These are phyloP conservation scores for Sphaerophoria taeniata DNA, from an alignment of 2,888 invertebrate genomes.

Conservation along the genomic window DNA sequence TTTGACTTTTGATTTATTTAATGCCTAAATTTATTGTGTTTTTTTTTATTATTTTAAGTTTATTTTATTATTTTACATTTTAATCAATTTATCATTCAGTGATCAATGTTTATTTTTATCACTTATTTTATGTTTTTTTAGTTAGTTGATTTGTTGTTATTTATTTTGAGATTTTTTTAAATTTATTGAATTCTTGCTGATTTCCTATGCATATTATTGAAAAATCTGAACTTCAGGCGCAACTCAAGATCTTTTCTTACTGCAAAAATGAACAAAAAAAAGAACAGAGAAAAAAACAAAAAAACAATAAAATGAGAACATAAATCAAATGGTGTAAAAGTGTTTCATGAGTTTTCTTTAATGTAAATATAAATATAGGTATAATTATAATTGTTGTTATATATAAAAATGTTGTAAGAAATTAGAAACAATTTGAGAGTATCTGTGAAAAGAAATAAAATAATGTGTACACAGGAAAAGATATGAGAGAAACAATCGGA, in stretches of 20 bases:
- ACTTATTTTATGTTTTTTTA: slow-evolving; percentile 47
- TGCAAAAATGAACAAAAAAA: slow-evolving; percentile 84
- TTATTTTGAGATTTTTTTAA: slow-evolving; percentile 68
- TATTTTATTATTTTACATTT: slow-evolving; percentile 56
- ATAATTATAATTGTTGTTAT: slow-evolving; percentile 12
- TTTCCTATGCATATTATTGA: slow-evolving; percentile 95
- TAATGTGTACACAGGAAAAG: slow-evolving; percentile 20
- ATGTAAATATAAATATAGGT: slow-evolving; percentile 38
- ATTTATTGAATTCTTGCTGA: slow-evolving; percentile 93
- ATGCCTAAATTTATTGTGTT: slow-evolving; percentile 54
- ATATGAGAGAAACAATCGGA: slow-evolving; percentile 24
- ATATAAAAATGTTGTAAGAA: slow-evolving; percentile 24
- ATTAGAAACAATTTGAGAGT: slow-evolving; percentile 53
- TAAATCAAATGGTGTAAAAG: slow-evolving; percentile 45
- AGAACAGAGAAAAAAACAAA: slow-evolving; percentile 78
- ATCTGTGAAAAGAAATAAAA: slow-evolving; percentile 57
- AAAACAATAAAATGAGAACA: slow-evolving; percentile 69
- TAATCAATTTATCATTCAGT: slow-evolving; percentile 36
- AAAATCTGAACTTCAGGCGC: slow-evolving; percentile 97
- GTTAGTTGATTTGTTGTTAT: slow-evolving; percentile 75
- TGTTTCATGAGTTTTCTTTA: slow-evolving; percentile 30
- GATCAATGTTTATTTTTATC: slow-evolving; percentile 49
- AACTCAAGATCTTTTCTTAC: slow-evolving; percentile 98
- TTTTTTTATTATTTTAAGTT: slow-evolving; percentile 31
- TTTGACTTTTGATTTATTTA: slow-evolving; percentile 69